These are phyloP conservation scores for Noctuana brunneofusca DNA, from an alignment of 2,888 invertebrate species.

Conservation along the genomic window DNA sequence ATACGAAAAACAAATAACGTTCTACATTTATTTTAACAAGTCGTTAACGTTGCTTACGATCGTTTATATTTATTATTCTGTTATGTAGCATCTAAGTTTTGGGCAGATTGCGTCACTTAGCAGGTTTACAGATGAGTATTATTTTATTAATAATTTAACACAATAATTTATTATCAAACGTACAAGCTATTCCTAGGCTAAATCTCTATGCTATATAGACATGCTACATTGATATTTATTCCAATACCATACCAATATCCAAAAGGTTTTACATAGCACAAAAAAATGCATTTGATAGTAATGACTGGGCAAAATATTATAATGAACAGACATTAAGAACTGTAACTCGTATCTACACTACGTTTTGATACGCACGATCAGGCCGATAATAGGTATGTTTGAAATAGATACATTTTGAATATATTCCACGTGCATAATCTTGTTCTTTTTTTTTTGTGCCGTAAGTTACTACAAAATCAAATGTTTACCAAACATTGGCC, in stretches of 20 bases:
- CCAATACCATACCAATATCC: background rate
- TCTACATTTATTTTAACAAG: conserved; percentile 36
- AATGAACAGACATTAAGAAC: background rate
- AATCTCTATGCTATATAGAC: background rate
- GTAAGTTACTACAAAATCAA: too few species aligned
- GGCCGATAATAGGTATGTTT: background rate
- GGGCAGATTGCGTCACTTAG: conserved; percentile 21
- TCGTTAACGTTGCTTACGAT: conserved; percentile 28
- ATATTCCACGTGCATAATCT: background rate
- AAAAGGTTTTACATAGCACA: background rate
- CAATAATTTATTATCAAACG: background rate
- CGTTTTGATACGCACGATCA: conserved; percentile 7
- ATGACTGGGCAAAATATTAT: conserved; percentile 2
- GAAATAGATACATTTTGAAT: background rate
- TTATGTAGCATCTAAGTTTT: conserved; percentile 16
- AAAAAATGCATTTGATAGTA: background rate
- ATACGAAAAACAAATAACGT: conserved; percentile 36
- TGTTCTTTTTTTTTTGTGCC: background rate
- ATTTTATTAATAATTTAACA: background rate
- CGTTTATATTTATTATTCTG: conserved; percentile 18
- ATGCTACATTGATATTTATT: background rate
- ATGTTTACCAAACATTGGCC: too few species aligned
- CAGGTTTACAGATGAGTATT: conserved; percentile 1
- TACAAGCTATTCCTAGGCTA: background rate
- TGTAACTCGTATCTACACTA: background rate